A percentile compares a stretch with the other conserved stretches of the same genome.
Evolutionary conservation across 2,888 invertebrate genomes (phyloP).

Genomic region (Aphodius sticticus): DNA sequence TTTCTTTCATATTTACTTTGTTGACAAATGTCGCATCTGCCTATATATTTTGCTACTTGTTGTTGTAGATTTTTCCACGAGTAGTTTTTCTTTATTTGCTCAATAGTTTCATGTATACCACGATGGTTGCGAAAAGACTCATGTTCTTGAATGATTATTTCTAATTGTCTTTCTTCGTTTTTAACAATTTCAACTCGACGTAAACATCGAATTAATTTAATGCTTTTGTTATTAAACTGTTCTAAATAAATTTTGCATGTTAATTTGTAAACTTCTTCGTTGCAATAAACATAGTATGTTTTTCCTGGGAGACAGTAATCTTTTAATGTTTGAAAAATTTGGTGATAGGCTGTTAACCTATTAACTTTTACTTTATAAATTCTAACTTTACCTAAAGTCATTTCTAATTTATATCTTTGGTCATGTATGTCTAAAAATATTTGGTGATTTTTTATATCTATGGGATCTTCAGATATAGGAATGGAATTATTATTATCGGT

Average conservation of each 20-base stretch:
- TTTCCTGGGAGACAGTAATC: conserved; percentile 9
- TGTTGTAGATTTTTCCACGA: conserved; percentile 9
- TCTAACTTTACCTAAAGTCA: neutral
- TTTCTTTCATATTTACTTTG: conserved; percentile 10
- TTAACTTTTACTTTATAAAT: neutral
- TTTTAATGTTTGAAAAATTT: conserved; percentile 8
- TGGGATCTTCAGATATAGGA: neutral
- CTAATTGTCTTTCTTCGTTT: neutral
- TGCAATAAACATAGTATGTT: conserved; percentile 8
- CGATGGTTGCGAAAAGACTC: neutral
- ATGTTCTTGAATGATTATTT: neutral
- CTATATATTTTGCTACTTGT: conserved; percentile 10
- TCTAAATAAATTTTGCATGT: neutral
- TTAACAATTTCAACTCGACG: neutral
- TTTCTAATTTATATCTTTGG: neutral
- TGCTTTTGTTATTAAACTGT: conserved; percentile 9
- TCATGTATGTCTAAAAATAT: conserved; percentile 9
- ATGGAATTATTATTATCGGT: neutral
- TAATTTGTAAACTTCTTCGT: conserved; percentile 18
- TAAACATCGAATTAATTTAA: neutral
- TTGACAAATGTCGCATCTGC: neutral
- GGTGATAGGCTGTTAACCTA: neutral
- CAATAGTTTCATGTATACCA: neutral
- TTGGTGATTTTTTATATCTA: neutral
- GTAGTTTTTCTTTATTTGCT: neutral